Evolutionary conservation across 2,888 invertebrate species (phyloP).

Genomic region (Mythimna albipuncta): DNA sequence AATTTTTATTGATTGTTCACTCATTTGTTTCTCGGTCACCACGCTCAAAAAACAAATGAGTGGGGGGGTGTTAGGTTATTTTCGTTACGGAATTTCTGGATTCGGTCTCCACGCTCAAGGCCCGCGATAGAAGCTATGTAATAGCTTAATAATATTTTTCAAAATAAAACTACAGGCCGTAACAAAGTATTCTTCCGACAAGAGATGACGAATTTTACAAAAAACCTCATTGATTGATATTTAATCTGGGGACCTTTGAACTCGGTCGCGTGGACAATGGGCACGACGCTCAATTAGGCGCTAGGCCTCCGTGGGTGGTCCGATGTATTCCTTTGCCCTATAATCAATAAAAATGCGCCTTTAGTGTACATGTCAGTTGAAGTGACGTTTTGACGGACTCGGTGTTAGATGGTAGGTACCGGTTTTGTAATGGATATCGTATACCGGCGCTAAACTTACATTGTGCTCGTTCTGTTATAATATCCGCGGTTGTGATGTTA

Average conservation of each 20-base stretch:
- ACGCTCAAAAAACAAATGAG: no score
- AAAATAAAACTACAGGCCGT: conserved; percentile 35
- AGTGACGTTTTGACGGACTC: conserved; percentile 75
- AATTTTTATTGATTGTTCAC: no score
- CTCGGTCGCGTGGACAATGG: conserved; percentile 78
- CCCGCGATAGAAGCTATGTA: no score
- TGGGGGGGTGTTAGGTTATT: no score
- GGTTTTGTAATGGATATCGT: conserved; percentile 61
- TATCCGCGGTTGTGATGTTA: conserved; percentile 27
- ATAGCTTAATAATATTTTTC: conserved; percentile 45
- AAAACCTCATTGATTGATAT: conserved; percentile 77
- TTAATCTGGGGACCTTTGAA: conserved; percentile 81
- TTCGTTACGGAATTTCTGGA: no score
- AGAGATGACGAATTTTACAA: conserved; percentile 73
- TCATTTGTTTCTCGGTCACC: no score
- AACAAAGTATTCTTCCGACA: conserved; percentile 54
- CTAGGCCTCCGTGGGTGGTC: conserved; percentile 81
- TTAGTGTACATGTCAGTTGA: conserved; percentile 71
- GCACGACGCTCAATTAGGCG: conserved; percentile 79
- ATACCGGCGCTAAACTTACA: conserved; percentile 52
- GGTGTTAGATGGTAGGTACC: conserved; percentile 52
- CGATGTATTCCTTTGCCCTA: conserved; percentile 74
- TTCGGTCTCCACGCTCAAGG: no score
- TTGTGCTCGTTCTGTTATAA: conserved; percentile 36
- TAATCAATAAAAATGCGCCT: conserved; percentile 78